Evolutionary conservation across 2,888 invertebrate genomes (phyloP).

Genomic region (Apoderus coryli): DNA sequence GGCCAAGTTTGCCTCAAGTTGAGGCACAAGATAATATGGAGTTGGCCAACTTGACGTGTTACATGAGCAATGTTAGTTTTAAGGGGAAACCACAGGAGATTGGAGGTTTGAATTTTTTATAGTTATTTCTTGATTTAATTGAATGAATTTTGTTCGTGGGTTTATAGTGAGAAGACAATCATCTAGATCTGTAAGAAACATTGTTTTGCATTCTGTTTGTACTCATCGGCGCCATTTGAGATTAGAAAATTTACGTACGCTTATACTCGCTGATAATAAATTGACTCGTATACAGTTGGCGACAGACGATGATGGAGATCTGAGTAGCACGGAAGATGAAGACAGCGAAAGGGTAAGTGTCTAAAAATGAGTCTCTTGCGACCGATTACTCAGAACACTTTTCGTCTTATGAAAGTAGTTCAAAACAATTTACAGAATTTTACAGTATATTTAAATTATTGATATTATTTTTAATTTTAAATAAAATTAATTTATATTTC

Average conservation of each 20-base stretch:
- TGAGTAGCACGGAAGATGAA: conserved; percentile 41
- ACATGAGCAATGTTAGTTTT: conserved; percentile 25
- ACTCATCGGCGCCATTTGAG: conserved; percentile 70
- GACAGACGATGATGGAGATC: conserved; percentile 63
- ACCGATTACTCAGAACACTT: no score
- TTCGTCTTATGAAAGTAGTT: no score
- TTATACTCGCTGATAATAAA: conserved; percentile 77
- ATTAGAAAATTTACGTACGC: conserved; percentile 65
- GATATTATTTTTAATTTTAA: no score
- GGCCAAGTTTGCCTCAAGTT: conserved; percentile 75
- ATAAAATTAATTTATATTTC: conserved; percentile 8
- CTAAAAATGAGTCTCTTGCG: not conserved
- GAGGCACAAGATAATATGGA: conserved; percentile 42
- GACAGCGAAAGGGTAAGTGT: conserved; percentile 44
- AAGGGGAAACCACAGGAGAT: conserved; percentile 28
- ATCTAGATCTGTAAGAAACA: conserved; percentile 51
- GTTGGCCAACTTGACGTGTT: conserved; percentile 57
- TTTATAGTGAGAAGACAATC: conserved; percentile 33
- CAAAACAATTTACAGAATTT: no score
- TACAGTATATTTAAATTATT: conserved; percentile 1
- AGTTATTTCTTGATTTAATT: conserved; percentile 6
- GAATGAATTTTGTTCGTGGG: conserved; percentile 2
- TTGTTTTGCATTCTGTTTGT: conserved; percentile 68
- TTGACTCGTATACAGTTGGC: conserved; percentile 66
- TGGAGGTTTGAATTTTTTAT: no score